Conservation (phyloP, 1,140 invertebrate genomes). For the Bursaphelenchus mucronatus region DNA sequence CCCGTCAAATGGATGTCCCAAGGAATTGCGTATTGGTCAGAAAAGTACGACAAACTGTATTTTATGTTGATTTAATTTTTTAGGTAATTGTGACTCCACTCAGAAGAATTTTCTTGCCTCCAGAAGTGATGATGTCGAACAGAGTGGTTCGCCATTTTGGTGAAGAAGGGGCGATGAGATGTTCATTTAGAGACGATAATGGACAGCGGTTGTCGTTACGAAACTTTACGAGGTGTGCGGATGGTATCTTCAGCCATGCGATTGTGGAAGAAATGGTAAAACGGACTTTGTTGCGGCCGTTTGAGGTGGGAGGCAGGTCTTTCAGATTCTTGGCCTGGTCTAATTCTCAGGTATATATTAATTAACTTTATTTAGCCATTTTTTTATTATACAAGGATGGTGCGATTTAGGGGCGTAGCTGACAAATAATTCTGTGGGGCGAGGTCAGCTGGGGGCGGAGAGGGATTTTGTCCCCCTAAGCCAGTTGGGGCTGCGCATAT, state of each 20-base stretch:
- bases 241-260: constrained; percentile 13
- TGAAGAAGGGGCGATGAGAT: constrained; percentile 18
- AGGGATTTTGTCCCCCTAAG: no score
- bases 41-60: not conserved
- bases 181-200: constrained; percentile 38
- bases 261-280: constrained; percentile 29
- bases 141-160: constrained; percentile 37
- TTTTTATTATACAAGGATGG: no score
- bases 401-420: no score
- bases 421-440: no score
- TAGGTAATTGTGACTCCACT: constrained; percentile 42
- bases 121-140: constrained; percentile 41
- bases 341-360: constrained; percentile 35
- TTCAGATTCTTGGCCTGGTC: constrained; percentile 45
- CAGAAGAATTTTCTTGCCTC: constrained; percentile 32
- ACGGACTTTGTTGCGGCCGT: constrained; percentile 14
- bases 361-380: no score
- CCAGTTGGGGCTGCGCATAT: no score
- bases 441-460: no score
- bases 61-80: not conserved
- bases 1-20: not conserved
- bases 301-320: constrained; percentile 30
- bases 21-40: constrained; percentile 12
- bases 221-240: constrained; percentile 27
- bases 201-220: constrained; percentile 19